Base-by-base conservation (phyloP, 1,140 invertebrate species). In the Formica selysi region DNA sequence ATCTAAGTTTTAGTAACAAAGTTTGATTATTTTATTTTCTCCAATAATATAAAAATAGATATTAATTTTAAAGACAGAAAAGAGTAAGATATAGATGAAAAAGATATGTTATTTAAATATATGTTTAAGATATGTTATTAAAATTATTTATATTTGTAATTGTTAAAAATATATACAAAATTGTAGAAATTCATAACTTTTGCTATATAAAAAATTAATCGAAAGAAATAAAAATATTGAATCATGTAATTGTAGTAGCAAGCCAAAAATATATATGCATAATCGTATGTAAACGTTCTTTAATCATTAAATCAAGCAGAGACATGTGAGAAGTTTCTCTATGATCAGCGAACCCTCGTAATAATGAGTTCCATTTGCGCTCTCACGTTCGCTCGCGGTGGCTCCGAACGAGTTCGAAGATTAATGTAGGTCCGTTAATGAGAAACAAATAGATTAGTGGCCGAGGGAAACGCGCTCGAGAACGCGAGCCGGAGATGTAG, bases 361-460 rank as follows among this genome's bases (percentile, higher is more conserved):
- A 68, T 90, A 91, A 92, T 89, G 90, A 92, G 90, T 87, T 90
- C 88, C 86, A 78, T 89, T 89, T 76, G 87, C 84, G 87, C 87
- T 92, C 90, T 91, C 88, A 86, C 89, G 70, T 80, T 64, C 76
- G 68, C 64, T 80, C 57, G 13, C 48, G 32, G 41, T 57, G 54
- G 51, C 26, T 71, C 36, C 83, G 29, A 32, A 74, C 84, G 78
- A 84, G 88, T 57, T 84, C 71, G 89, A 93, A 93, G 94, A 95
- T 95, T 95, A 94, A 95, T 95, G 94, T 90, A 74, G 87, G 73
- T 84, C 85, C 89, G 93, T 94, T 95, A 95, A 95, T 94, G 93
- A 95, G 93, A 93, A 94, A 92, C 92, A 94, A 94, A 94, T 94
- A 93, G 88, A 85, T 89, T 85, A 87, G 78, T 51, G 70, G 71